Conservation (phyloP, 2,888 invertebrate species). For the Cosmorhoe ocellata region DNA sequence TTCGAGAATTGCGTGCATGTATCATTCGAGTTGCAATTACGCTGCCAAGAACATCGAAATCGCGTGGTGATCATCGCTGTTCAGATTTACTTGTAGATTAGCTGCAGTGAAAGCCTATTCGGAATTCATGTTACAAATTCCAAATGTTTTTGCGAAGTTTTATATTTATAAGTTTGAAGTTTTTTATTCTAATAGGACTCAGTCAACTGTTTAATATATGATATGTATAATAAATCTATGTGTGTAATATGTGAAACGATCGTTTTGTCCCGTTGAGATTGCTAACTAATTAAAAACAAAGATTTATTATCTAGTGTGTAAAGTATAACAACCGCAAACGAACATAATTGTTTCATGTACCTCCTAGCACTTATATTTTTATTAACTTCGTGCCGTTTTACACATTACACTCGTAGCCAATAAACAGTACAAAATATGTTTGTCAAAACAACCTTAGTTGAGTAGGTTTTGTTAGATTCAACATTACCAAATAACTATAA, state of each 20-base stretch:
- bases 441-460: background rate
- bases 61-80: constrained; percentile 63
- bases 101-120: constrained; percentile 28
- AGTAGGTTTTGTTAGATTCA: background rate
- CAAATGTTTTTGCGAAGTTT: constrained; percentile 1
- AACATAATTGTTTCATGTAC: too few relatives aligned
- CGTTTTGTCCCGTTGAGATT: too few relatives aligned
- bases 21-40: constrained; percentile 75
- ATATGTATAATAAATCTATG: too few relatives aligned
- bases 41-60: constrained; percentile 69
- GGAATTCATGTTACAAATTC: constrained; percentile 16
- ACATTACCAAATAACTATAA: constrained; percentile 39
- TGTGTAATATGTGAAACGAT: too few relatives aligned
- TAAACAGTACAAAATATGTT: too few relatives aligned
- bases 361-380: background rate
- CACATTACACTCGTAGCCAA: too few relatives aligned
- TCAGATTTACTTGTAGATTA: constrained; percentile 31
- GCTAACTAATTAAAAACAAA: too few relatives aligned
- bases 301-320: too few relatives aligned
- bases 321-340: too few relatives aligned
- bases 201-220: too few relatives aligned
- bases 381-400: background rate
- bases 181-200: too few relatives aligned
- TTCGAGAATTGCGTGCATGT: constrained; percentile 69
- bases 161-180: background rate